Evolutionary conservation across 2,888 invertebrate species (phyloP), one percentile per base, ranked within the genome.

Genomic region (Tenthredo distinguenda): DNA sequence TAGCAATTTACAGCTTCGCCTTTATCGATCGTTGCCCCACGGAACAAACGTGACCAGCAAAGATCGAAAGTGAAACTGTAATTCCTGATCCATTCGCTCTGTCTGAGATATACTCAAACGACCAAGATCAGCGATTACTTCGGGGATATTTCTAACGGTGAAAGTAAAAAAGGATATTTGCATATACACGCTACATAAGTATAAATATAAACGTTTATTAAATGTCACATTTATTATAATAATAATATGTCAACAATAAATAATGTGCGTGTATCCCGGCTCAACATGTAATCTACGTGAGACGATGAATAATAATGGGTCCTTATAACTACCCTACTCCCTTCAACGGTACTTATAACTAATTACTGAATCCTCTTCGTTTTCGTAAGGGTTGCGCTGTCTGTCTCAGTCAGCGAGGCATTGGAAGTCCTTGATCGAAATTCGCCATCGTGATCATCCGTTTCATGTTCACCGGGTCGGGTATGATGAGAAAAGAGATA

Each of bases 1-100:
- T 71, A 9, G 34, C 34, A 34, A 71, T 12, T 31, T 40, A 34
- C 12, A 37, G 18, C n/a, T 71, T n/a, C 2, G 55, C 47, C n/a
- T 37, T 62, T 62, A 15, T 21, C 58, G 81, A 81, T n/a, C 81
- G 18, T 81, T 81, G 62, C 81, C 58, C 81, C 31, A n/a, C 40
- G 34, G 62, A 81, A 81, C n/a, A 81, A 26, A 58, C 58, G 21
- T 15, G 5, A 21, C 37, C n/a, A 26, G 58, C 21, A 43, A 65
- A 62, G 62, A 83, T 83, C 83, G 83, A 83, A 68, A 83, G 83
- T 83, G 68, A 83, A 71, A 81, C 62, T 65, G 34, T 18, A 68
- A 68, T 68, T 68, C 34, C 68, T 58, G 18, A 34, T 68, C 34
- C 68, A 55, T n/a, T 34, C 50, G 31, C 50, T 7, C 34, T 31